A percentile compares a stretch with the other conserved stretches of the same genome.
phyloP scores from a whole-genome alignment of 2,888 invertebrate species.

The Cinara cedri region DNA sequence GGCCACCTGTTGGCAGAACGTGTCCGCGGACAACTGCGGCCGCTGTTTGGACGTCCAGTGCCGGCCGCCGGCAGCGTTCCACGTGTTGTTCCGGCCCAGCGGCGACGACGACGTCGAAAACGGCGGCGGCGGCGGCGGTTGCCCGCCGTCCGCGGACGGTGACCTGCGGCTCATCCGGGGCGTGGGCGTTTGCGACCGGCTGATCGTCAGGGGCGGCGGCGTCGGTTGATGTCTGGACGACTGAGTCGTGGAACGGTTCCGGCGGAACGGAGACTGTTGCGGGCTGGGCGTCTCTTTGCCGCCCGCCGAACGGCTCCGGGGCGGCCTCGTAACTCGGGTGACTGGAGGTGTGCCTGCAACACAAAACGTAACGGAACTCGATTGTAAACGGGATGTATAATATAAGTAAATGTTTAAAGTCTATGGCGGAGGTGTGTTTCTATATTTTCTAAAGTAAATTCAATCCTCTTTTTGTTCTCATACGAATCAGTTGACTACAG shows the following conservation, averaged over 20 bases:
- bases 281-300: constrained; percentile 58
- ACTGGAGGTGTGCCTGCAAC: constrained; percentile 58
- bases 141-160: constrained; percentile 14
- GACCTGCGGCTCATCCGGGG: constrained; percentile 22
- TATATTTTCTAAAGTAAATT: too few relatives aligned
- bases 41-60: constrained; percentile 57
- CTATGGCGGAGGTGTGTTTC: too few relatives aligned
- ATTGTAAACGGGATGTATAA: too few relatives aligned
- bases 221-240: constrained; percentile 58
- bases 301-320: constrained; percentile 59
- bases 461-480: too few relatives aligned
- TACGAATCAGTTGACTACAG: too few relatives aligned
- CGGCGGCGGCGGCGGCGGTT: neutral
- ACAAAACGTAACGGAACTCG: neutral
- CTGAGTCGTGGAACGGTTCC: constrained; percentile 58
- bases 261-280: constrained; percentile 59
- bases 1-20: constrained; percentile 60
- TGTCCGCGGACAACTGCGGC: constrained; percentile 58
- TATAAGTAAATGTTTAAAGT: too few relatives aligned
- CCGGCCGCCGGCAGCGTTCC: constrained; percentile 58
- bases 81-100: constrained; percentile 58
- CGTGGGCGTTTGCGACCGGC: constrained; percentile 18
- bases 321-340: constrained; percentile 57
- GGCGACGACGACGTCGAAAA: constrained; percentile 35
- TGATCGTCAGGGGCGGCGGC: constrained; percentile 8